Evolutionary conservation across 2,113 vertebrate genomes (phyloP).

Genomic region (Anseranas semipalmata): DNA sequence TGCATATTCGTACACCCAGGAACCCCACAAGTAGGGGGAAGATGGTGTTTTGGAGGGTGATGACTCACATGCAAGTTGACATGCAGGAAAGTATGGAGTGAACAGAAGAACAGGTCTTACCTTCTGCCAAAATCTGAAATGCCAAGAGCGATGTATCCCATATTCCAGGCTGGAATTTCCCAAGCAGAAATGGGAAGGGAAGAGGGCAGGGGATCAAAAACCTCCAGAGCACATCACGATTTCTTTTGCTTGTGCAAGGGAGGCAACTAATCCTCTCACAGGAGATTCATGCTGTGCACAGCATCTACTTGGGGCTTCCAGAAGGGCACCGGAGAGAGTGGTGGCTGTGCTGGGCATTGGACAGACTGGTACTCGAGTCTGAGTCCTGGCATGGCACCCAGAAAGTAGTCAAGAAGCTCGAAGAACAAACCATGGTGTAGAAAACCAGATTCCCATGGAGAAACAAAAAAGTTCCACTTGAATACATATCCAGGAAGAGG

Average conservation of each 20-base stretch:
- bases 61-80: background rate
- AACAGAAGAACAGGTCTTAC: background rate
- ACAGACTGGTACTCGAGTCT: background rate
- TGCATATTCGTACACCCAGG: background rate
- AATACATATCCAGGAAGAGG: background rate
- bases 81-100: background rate
- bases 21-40: background rate
- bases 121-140: slow-evolving; percentile 9
- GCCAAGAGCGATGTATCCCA: background rate
- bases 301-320: background rate
- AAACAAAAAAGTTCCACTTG: background rate
- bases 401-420: background rate
- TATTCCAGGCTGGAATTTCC: slow-evolving; percentile 30
- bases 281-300: background rate
- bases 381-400: background rate
- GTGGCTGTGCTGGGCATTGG: background rate
- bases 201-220: background rate
- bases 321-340: background rate
- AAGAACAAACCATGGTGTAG: background rate
- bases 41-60: background rate
- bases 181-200: slow-evolving; percentile 1
- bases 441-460: background rate
- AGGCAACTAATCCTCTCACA: background rate
- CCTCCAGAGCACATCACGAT: background rate
- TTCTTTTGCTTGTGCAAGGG: fast-evolving